Evolutionary conservation across 2,888 invertebrate species (phyloP).

Genomic region (Amphipyra tragopoginis): DNA sequence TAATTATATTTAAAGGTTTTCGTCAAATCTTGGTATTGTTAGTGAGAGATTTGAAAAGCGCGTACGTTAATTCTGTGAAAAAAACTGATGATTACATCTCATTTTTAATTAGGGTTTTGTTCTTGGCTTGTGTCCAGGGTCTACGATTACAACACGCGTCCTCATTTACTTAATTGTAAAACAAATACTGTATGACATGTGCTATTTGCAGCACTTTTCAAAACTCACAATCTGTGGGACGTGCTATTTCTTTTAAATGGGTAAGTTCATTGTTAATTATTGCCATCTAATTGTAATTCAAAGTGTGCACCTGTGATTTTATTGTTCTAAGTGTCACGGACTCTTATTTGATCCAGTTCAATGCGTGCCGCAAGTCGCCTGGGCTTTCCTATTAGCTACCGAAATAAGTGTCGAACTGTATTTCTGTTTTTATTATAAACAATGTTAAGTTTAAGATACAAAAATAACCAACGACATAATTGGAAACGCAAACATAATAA

Average conservation of each 20-base stretch:
- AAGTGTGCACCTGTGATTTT: constrained; percentile 67
- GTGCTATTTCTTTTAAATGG: constrained; percentile 41
- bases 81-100: constrained; percentile 59
- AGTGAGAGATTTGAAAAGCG: constrained; percentile 27
- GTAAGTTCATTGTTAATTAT: constrained; percentile 43
- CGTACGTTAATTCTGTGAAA: constrained; percentile 61
- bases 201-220: constrained; percentile 33
- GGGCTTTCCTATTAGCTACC: constrained; percentile 35
- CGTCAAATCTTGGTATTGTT: constrained; percentile 39
- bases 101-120: constrained; percentile 65
- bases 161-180: constrained; percentile 62
- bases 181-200: constrained; percentile 37
- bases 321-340: constrained; percentile 78
- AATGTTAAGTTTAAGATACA: too few species aligned
- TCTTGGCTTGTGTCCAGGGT: constrained; percentile 66
- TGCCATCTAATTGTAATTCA: constrained; percentile 42
- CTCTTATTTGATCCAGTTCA: constrained; percentile 75
- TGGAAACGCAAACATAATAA: too few species aligned
- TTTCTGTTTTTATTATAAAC: not conserved
- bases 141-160: constrained; percentile 56
- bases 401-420: constrained; percentile 17
- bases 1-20: constrained; percentile 34
- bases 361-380: constrained; percentile 42
- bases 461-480: too few species aligned
- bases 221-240: constrained; percentile 21